These are phyloP conservation scores for Subacronicta megacephala DNA, from an alignment of 2,888 invertebrate species.

Conservation along the genomic window DNA sequence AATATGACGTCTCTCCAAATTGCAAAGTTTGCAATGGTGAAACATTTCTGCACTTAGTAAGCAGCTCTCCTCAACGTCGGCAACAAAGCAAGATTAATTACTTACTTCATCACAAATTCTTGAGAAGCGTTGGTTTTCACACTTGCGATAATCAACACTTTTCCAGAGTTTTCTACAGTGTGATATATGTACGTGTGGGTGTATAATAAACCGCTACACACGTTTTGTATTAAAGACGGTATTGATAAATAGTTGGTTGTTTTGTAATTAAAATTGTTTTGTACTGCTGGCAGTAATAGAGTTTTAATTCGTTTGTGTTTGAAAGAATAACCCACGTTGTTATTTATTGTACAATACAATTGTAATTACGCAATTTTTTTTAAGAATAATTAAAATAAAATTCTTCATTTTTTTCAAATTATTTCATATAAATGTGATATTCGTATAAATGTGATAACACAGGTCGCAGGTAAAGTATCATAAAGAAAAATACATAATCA, in stretches of 20 bases:
- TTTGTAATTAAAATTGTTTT: constrained; percentile 40
- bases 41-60: constrained; percentile 42
- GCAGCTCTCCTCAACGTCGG: constrained; percentile 40
- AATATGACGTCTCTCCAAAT: constrained; percentile 44
- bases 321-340: not conserved
- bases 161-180: constrained; percentile 28
- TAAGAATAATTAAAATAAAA: too few species aligned
- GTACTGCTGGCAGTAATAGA: constrained; percentile 5
- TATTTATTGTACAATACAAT: not conserved
- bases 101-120: constrained; percentile 52
- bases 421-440: too few species aligned
- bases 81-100: constrained; percentile 60
- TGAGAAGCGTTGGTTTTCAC: constrained; percentile 41
- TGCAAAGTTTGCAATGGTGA: constrained; percentile 44
- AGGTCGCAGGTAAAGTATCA: too few species aligned
- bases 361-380: too few species aligned
- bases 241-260: constrained; percentile 31
- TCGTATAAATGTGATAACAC: too few species aligned
- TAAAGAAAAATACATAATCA: not conserved
- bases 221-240: constrained; percentile 23
- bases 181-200: constrained; percentile 25
- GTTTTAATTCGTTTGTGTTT: constrained; percentile 41
- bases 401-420: too few species aligned
- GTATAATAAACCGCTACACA: constrained; percentile 18
- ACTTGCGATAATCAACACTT: constrained; percentile 36